Conservation (phyloP, 2,113 vertebrate genomes). For the Leuciscus idus region DNA sequence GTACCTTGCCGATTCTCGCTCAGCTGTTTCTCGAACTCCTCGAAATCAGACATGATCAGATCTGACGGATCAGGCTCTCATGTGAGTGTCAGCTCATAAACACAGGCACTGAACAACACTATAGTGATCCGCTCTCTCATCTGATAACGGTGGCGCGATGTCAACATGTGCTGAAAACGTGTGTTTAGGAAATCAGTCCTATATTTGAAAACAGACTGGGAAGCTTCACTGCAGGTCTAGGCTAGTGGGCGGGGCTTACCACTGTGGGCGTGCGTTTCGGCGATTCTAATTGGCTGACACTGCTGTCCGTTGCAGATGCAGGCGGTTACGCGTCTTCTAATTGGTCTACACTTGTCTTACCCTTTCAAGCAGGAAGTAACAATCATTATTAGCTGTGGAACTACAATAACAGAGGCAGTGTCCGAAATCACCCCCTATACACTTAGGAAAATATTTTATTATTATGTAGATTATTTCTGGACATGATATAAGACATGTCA, state of each 20-base stretch:
- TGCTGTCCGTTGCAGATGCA: not conserved
- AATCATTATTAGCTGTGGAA: not conserved
- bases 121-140: not conserved
- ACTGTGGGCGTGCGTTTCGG: not conserved
- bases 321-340: not conserved
- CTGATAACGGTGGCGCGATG: not conserved
- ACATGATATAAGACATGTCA: not conserved
- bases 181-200: not conserved
- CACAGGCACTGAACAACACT: not conserved
- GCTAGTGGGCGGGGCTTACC: not conserved
- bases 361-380: not conserved
- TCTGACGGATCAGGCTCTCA: not conserved
- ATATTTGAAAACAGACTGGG: not conserved
- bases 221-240: not conserved
- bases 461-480: not conserved
- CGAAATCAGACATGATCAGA: slow-evolving; percentile 76
- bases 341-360: not conserved
- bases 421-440: too few relatives aligned
- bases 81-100: not conserved
- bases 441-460: too few relatives aligned
- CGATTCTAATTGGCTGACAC: not conserved
- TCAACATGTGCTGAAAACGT: not conserved
- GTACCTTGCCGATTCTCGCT: slow-evolving; percentile 75
- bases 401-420: not conserved
- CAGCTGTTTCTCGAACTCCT: slow-evolving; percentile 81